These are phyloP conservation scores for Xiphias gladius DNA, from an alignment of 2,113 vertebrate genomes.

Conservation along the genomic window DNA sequence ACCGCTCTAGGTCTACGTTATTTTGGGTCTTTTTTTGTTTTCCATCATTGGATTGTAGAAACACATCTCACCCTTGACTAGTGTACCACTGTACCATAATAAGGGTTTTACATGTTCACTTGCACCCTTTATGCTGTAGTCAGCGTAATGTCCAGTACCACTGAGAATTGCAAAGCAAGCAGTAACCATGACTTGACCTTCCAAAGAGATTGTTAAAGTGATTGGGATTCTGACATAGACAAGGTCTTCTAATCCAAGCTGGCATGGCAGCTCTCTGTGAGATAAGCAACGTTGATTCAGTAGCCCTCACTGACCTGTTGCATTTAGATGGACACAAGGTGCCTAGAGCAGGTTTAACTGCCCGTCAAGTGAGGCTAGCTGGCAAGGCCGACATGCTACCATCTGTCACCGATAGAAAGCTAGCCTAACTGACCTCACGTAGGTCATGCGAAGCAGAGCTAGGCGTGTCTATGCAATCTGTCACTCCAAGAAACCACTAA, in stretches of 20 bases:
- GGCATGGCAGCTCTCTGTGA: background rate
- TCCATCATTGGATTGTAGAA: background rate
- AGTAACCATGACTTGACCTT: conserved; percentile 8
- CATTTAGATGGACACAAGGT: conserved; percentile 41
- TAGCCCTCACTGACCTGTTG: conserved; percentile 43
- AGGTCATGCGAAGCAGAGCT: conserved; percentile 51
- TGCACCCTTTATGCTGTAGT: background rate
- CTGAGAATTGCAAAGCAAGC: background rate
- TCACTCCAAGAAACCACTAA: conserved; percentile 39
- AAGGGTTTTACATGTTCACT: background rate
- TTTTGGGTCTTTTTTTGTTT: background rate
- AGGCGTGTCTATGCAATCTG: conserved; percentile 58
- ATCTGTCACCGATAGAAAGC: conserved; percentile 61
- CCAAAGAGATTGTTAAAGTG: conserved; percentile 36
- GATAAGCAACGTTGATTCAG: conserved; percentile 44
- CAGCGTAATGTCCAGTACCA: background rate
- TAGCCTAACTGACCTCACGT: conserved; percentile 55
- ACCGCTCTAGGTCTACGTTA: background rate
- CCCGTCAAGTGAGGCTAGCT: conserved; percentile 36
- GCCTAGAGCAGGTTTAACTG: conserved; percentile 54
- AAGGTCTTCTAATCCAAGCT: conserved; percentile 33
- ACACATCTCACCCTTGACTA: background rate
- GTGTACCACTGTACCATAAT: background rate
- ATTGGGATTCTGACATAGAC: conserved; percentile 24
- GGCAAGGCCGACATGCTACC: conserved; percentile 50